Percentiles rank a stretch among this genome's conserved stretches.
Evolutionary conservation across 2,888 invertebrate genomes (phyloP).

Genomic region (Chrysodeixis includens): DNA sequence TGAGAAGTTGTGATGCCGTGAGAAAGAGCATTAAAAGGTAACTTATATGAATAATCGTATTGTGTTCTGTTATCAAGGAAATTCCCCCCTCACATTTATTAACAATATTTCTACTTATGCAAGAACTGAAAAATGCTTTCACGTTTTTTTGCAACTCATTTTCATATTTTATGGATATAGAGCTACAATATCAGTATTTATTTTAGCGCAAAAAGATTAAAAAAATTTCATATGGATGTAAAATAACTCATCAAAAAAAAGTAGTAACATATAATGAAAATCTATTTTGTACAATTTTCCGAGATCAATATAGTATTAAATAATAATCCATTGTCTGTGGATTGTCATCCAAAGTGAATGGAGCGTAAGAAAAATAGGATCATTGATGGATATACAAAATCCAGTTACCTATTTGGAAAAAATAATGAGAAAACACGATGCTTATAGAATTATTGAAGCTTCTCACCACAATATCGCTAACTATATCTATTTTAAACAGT

Average conservation of each 20-base stretch:
- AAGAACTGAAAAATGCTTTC: not conserved
- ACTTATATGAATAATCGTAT: conserved; percentile 1
- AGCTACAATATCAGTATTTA: no score
- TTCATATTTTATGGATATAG: not conserved
- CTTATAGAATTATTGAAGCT: no score
- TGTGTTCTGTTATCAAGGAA: not conserved
- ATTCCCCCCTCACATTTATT: not conserved
- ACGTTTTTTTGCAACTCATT: not conserved
- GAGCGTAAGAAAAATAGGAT: not conserved
- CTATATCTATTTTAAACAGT: no score
- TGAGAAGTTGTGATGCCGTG: not conserved
- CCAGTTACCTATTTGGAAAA: no score
- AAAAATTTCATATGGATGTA: no score
- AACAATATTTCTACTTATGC: not conserved
- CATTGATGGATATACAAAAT: not conserved
- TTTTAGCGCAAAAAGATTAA: no score
- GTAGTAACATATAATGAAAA: no score
- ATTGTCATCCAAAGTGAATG: no score
- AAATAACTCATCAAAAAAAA: no score
- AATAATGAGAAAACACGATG: no score
- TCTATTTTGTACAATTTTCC: not conserved
- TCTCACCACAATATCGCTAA: no score
- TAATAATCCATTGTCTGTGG: not conserved
- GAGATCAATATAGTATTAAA: not conserved
- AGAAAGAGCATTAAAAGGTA: not conserved